These are phyloP conservation scores for Xenus cinereus DNA, from an alignment of 2,113 vertebrate species.

Conservation along the genomic window DNA sequence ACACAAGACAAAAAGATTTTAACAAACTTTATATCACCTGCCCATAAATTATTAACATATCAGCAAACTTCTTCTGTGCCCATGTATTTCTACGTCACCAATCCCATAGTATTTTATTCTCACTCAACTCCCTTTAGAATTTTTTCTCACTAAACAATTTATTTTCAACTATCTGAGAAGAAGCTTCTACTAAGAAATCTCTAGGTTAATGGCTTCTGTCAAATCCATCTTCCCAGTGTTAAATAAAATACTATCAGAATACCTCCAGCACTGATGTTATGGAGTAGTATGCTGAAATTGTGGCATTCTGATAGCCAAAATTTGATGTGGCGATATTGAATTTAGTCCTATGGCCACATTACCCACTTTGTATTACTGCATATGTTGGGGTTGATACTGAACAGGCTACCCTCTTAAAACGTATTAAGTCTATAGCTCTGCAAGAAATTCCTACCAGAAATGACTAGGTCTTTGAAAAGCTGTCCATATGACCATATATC, in stretches of 20 bases:
- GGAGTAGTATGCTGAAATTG: background rate
- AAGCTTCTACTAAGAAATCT: background rate
- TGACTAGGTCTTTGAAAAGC: background rate
- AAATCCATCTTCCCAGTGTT: background rate
- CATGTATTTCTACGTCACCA: background rate
- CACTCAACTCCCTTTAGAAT: background rate
- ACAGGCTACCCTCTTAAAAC: background rate
- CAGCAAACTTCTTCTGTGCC: background rate
- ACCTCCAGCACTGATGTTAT: background rate
- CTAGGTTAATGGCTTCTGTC: background rate
- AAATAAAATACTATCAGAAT: background rate
- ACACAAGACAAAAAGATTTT: background rate
- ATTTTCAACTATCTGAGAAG: background rate
- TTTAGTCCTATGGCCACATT: background rate
- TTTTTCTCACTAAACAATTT: background rate
- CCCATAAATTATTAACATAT: background rate
- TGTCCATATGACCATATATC: background rate
- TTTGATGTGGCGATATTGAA: background rate
- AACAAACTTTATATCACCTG: background rate
- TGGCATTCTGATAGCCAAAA: background rate
- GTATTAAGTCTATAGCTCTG: background rate
- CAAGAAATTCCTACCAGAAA: background rate
- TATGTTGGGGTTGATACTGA: background rate
- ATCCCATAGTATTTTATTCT: background rate
- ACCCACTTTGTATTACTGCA: background rate